Base-by-base conservation (phyloP, 2,113 vertebrate species). In the Xiphophorus couchianus region DNA sequence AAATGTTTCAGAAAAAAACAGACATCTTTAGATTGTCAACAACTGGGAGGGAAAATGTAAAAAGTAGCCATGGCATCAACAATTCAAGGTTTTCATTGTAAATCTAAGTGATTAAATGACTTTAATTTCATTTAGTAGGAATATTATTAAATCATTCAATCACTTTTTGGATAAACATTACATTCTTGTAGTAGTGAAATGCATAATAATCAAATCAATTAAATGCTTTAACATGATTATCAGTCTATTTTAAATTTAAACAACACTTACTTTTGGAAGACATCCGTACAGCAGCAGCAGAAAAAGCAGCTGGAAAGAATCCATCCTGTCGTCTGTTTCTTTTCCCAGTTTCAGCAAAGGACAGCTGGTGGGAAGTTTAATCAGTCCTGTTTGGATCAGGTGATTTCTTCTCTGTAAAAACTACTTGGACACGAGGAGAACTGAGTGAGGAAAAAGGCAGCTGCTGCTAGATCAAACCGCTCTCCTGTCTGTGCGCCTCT, bases 261-360 rank as follows among this genome's bases (percentile, higher is more conserved):
- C 8, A 60, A 63, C 4, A 62, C 89, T 91, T 87, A 92, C 91
- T 90, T 89, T 81, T 65, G 78, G 70, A 58, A 90, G 78, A 80
- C 62, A 64, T 37, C 74, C 78, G 28, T 44, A 75, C 54, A 91
- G 9, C 25, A 91, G 71, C 68, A 91, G 69, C 3, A 90, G 73
- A 29, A 69, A 65, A 19, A 86, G 6, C 66, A 89, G 35, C 74
- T 77, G 85, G 44, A 87, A 73, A 30, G 76, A 77, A 66, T 86
- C 85, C 93, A 94, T 94, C 58, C 66, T 84, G 39, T 74, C 31
- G 42, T 68, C 58, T 22, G 37, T 54, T 75, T 5, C 17, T n/a
- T 15, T 39, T 13, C 22, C 33, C 51, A 54, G 13, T 35, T 70
- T 60, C 14, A 2, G 14, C 8, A 39, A 28, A 67, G n/a, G 27